Evolutionary conservation across 2,888 invertebrate species (phyloP).

Genomic region (Empis livida): DNA sequence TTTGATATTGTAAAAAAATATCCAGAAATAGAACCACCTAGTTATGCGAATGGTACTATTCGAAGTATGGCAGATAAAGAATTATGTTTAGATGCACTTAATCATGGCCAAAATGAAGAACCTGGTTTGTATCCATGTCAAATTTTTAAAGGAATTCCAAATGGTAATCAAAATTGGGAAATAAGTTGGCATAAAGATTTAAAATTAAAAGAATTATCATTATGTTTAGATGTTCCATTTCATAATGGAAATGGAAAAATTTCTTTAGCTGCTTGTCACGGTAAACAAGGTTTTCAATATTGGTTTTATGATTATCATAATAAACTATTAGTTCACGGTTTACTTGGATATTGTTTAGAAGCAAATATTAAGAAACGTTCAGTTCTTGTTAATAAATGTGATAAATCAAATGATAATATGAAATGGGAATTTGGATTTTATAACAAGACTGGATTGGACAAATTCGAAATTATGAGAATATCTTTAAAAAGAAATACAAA

Average conservation of each 20-base stretch:
- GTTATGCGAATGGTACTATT: constrained; percentile 70
- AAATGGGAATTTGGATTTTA: constrained; percentile 28
- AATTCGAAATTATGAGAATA: too few species aligned
- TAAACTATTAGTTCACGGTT: constrained; percentile 33
- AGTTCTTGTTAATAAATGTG: constrained; percentile 58
- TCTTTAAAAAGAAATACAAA: too few species aligned
- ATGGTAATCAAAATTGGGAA: constrained; percentile 24
- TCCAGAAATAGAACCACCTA: constrained; percentile 75
- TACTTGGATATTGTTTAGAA: constrained; percentile 62
- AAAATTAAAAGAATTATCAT: constrained; percentile 41
- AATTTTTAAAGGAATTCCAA: constrained; percentile 23
- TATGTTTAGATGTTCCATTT: constrained; percentile 90
- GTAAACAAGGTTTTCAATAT: constrained; percentile 82
- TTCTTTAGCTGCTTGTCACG: constrained; percentile 73
- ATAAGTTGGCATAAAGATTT: constrained; percentile 24
- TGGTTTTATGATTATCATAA: constrained; percentile 66
- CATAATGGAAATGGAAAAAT: constrained; percentile 51
- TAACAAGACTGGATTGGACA: constrained; percentile 27
- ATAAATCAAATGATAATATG: constrained; percentile 29
- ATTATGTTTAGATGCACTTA: constrained; percentile 62
- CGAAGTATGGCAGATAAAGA: constrained; percentile 45
- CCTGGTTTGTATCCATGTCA: constrained; percentile 25
- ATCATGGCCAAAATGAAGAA: constrained; percentile 27
- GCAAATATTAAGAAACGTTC: constrained; percentile 48
- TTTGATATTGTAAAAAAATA: constrained; percentile 81